Evolutionary conservation across 2,797 vertebrate species (phyloP).

Genomic region (Tympanoctomys barrerae): DNA sequence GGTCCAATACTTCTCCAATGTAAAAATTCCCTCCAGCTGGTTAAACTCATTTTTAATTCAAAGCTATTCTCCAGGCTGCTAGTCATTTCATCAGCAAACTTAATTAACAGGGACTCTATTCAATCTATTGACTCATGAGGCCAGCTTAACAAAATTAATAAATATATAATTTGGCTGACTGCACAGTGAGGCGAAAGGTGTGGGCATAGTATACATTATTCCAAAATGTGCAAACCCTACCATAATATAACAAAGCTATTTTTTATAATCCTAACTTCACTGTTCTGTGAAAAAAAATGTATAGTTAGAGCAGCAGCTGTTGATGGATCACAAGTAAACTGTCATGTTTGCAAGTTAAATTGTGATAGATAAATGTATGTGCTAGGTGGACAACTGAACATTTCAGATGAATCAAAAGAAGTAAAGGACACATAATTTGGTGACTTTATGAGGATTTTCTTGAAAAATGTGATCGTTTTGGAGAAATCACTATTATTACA

Average conservation of each 20-base stretch:
- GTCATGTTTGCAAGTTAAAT: constrained; percentile 44
- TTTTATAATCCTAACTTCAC: constrained; percentile 75
- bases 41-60: constrained; percentile 82
- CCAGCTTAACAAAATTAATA: constrained; percentile 83
- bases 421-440: constrained; percentile 5
- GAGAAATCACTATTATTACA: not conserved
- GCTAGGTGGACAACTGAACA: constrained; percentile 37
- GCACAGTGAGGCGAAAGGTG: constrained; percentile 72
- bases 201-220: constrained; percentile 67
- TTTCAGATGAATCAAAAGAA: constrained; percentile 33
- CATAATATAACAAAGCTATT: constrained; percentile 70
- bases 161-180: constrained; percentile 84
- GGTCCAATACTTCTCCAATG: constrained; percentile 53
- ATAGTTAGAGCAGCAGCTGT: constrained; percentile 34
- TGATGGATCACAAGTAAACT: constrained; percentile 61
- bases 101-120: constrained; percentile 82
- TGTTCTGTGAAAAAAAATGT: constrained; percentile 58
- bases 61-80: constrained; percentile 77
- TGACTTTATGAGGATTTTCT: constrained; percentile 13
- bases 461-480: not conserved
- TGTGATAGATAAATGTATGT: constrained; percentile 27
- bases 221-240: constrained; percentile 64
- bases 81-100: constrained; percentile 83
- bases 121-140: constrained; percentile 80
- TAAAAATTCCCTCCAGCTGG: constrained; percentile 80